Base-by-base conservation (phyloP, 2,888 invertebrate genomes). In the Dynastes grantii region DNA sequence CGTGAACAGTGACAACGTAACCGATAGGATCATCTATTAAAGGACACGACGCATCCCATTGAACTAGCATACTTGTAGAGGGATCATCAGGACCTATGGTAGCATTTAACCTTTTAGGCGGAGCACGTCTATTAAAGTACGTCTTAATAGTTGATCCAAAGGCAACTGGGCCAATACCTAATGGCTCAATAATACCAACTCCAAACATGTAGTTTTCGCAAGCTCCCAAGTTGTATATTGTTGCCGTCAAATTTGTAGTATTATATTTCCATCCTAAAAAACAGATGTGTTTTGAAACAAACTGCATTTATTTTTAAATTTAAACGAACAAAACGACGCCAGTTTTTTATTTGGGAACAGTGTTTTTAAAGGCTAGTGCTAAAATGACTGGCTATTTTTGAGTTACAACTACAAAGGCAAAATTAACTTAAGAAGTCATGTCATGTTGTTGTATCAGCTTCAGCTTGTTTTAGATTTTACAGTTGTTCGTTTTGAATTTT, bases 171-270 rank as follows among this genome's bases (percentile, higher is more conserved):
- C 94, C 94, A n/a, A 90, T 87, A 0, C 95, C 95, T 45, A 90
- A 86, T 0, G 94, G 93, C 0, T 91, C 92, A 11, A 93, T 86
- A 1, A 94, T 87, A 0, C 94, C 94, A 3, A 95, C 93, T 3
- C 92, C 91, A 86, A 96, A 93, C 76, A 93, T 87, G 86, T 96
- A 96, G 0, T 90, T 91, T 85, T 95, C 94, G 83, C 96, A 97
- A 0, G 95, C 92, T 81, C 93, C 91, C 81, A 96, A 87, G 63
- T 92, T 90, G 3, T 90, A 89, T 9, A 96, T 89, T 0, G 91
- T 88, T 2, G 91, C 89, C 9, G 91, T 90, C 1, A 92, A 89
- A 76, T 92, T 90, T 8, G 88, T 87, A 0, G 93, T 93, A 1
- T 87, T 85, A 0, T 89, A 71, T 80, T 89, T 89, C 9, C 90